Evolutionary conservation across 2,797 vertebrate genomes (phyloP), one percentile per base, ranked within the genome.

Genomic region (Crax fasciolata): DNA sequence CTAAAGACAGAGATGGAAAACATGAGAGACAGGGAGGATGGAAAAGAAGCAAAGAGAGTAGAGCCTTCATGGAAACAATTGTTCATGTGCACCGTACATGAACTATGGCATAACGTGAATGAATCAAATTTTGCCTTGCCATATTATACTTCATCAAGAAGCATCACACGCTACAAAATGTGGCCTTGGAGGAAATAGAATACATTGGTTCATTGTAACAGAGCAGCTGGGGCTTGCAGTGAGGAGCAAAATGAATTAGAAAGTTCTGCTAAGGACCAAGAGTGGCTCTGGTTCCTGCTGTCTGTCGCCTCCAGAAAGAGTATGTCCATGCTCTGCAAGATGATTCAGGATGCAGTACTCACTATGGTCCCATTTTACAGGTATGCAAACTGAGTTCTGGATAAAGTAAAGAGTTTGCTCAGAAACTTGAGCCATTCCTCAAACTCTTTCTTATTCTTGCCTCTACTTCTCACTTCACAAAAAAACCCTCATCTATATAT

Each of bases 271-370:
- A 10, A 74, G 61, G 30, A 71, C 20, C 5, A 25, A 25, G 65
- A 44, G 10, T 44, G 35, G 39, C 30, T 94, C 51, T 87, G 74
- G 17, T 12, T 90, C 39, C 75, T 72, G 66, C 27, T 54, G 35
- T n/a, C 0, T 0, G 70, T 87, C 1, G 0, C n/a, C 46, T 66
- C 20, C 52, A 68, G 32, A 32, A 92, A 52, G 20, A 71, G n/a
- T 24, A 66, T 39, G 35, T 70, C 61, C 39, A 39, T 76, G 28
- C n/a, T 87, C 43, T 87, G 28, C 55, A 62, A 3, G 3, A 24
- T 55, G 75, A 76, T 66, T 79, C 91, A 66, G 41, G 57, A 71
- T 8, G 2, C 15, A 43, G 10, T 24, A 5, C 62, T 96, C 89
- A 14, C 39, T 87, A 0, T 32, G 52, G 6, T 67, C 32, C 51